phyloP scores from a whole-genome alignment of 2,113 vertebrate species.

The Baryphthengus martii region DNA sequence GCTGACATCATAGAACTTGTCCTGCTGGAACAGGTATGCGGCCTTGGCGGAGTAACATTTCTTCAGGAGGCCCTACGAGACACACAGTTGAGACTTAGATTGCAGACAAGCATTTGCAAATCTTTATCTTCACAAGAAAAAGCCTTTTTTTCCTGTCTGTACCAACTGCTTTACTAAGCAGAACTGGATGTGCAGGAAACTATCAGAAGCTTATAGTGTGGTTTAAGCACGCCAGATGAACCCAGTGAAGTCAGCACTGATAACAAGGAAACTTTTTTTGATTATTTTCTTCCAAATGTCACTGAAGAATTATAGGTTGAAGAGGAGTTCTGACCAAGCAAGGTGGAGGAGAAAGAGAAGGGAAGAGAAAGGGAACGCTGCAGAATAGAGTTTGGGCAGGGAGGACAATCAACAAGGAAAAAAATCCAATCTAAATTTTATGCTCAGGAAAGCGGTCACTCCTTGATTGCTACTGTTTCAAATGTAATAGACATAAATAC shows the following conservation, averaged over 20 bases:
- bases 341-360: background rate
- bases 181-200: background rate
- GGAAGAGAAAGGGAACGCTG: background rate
- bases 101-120: background rate
- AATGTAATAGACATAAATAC: background rate
- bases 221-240: background rate
- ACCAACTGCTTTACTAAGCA: background rate
- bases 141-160: background rate
- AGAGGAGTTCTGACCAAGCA: background rate
- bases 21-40: conserved; percentile 84
- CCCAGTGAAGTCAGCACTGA: background rate
- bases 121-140: background rate
- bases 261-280: background rate
- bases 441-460: background rate
- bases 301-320: background rate
- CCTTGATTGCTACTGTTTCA: background rate
- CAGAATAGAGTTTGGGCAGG: background rate
- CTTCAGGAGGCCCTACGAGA: conserved; percentile 77
- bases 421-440: background rate
- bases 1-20: conserved; percentile 86
- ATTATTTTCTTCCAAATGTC: background rate
- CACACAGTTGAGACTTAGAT: background rate
- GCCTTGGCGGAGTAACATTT: conserved; percentile 80
- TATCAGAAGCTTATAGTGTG: background rate
- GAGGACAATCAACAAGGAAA: background rate